phyloP scores from a whole-genome alignment of 2,888 invertebrate species.

The Phyto melanocephala region DNA sequence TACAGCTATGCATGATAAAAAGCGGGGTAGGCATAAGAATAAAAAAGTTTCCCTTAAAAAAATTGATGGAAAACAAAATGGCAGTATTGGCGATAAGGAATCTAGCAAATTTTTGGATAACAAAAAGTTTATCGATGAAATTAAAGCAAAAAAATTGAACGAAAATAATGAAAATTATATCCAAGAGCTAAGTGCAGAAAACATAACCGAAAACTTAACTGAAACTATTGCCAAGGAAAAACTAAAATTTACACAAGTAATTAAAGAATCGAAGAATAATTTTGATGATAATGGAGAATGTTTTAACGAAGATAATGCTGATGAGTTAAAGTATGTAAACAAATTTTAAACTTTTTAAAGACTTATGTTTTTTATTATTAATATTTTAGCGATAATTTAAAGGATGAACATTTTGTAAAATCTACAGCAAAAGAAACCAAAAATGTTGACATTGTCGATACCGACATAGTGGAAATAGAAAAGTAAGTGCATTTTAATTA shows the following conservation, averaged over 20 bases:
- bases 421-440: conserved; percentile 11
- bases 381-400: conserved; percentile 18
- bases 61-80: background rate
- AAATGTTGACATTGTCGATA: conserved; percentile 52
- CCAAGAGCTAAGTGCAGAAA: background rate
- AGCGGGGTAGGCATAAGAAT: conserved; percentile 58
- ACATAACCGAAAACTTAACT: background rate
- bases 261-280: conserved; percentile 24
- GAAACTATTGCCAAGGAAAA: conserved; percentile 44
- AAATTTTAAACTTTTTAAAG: background rate
- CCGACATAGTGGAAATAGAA: conserved; percentile 54
- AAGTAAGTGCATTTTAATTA: conserved; percentile 22
- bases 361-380: background rate
- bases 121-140: background rate
- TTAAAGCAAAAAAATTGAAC: background rate
- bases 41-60: background rate
- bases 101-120: background rate
- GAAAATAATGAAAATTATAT: background rate
- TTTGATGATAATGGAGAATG: conserved; percentile 26
- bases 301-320: conserved; percentile 41
- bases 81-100: background rate
- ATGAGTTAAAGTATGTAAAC: conserved; percentile 40
- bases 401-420: conserved; percentile 4
- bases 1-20: conserved; percentile 68
- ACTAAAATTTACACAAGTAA: conserved; percentile 38